Evolutionary conservation across 2,797 vertebrate genomes (phyloP), one percentile per base, ranked within the genome.

Genomic region (Poeciliopsis infans): DNA sequence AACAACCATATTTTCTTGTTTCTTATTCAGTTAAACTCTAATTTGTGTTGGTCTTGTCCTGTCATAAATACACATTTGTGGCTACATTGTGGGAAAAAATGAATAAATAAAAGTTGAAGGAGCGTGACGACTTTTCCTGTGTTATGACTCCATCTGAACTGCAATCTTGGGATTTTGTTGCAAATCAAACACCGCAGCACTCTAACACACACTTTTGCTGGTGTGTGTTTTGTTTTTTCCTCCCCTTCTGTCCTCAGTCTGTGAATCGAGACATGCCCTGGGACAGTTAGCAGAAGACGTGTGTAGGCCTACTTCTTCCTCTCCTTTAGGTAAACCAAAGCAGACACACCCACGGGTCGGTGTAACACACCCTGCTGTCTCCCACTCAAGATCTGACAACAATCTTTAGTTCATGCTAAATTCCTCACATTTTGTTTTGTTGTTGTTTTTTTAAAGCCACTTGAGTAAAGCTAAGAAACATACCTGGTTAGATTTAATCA

Each of bases 181-280:
- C 72, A 81, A 57, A 78, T 81, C 5, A 70, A 85, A 81, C 66
- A 23, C 31, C 47, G 8, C 69, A 74, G 85, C 59, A 79, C 85
- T 93, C 89, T 95, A 94, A 95, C 92, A 91, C 94, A 91, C 92
- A 89, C 83, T 80, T 25, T 25, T 91, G 87, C 92, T 72, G 91
- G 90, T 93, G 90, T 91, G 55, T 68, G 51, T 53, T 53, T 45
- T 68, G 36, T 74, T 66, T 51, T n/a, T 53, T 33, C 72, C 82
- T 43, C 72, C 84, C 91, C 89, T 91, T 95, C 80, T 95, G 91
- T 94, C 92, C 92, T 93, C 95, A 96, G 96, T 96, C 94, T 95
- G 95, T 95, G 95, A 95, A 78, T 94, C 95, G 94, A 79, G 95
- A 95, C 93, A 94, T 95, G 95, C 94, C 95, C 88, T 96, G 95